These are phyloP conservation scores for Eumacrocentrus americanus DNA, from an alignment of 2,888 invertebrate genomes.

Conservation along the genomic window DNA sequence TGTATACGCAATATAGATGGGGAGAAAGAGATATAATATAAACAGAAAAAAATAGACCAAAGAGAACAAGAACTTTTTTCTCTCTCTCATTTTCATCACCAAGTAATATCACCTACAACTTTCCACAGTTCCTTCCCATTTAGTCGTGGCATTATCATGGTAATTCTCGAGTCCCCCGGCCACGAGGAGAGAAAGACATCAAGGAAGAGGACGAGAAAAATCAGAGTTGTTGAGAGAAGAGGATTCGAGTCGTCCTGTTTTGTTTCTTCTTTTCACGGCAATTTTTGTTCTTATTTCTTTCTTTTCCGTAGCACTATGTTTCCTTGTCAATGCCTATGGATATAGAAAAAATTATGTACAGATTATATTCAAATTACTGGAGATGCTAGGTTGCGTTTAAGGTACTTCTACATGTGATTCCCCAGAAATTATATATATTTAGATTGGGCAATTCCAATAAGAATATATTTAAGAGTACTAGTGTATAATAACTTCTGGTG, in stretches of 20 bases:
- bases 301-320: neutral
- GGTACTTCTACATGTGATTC: no score
- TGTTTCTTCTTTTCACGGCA: neutral
- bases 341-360: no score
- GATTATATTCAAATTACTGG: no score
- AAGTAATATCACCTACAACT: slow-evolving; percentile 10
- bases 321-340: neutral
- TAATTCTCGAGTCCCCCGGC: slow-evolving; percentile 1
- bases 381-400: no score
- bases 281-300: neutral
- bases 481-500: slow-evolving; percentile 12
- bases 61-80: neutral
- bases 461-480: no score
- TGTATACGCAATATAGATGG: neutral
- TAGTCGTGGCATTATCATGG: slow-evolving; percentile 8
- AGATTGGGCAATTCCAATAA: no score
- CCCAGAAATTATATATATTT: no score
- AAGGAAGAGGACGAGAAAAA: neutral
- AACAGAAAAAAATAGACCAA: neutral
- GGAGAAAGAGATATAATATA: neutral
- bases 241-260: neutral
- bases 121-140: slow-evolving; percentile 5
- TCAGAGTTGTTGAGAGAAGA: neutral
- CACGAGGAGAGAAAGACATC: neutral
- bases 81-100: neutral